phyloP scores from a whole-genome alignment of 2,888 invertebrate genomes.

The Conomelus anceps region DNA sequence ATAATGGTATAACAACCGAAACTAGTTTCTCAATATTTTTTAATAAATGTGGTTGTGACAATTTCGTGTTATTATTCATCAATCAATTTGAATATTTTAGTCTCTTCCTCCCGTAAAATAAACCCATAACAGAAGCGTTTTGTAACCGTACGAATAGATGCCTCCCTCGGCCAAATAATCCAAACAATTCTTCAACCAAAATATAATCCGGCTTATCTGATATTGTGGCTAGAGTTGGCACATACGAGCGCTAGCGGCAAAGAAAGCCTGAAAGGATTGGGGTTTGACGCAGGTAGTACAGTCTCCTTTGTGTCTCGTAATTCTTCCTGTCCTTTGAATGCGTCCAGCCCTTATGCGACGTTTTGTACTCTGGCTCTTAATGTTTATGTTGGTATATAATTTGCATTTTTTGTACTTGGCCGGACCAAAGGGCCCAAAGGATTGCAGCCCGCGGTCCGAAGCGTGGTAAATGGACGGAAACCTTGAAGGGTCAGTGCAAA shows the following conservation, averaged over 20 bases:
- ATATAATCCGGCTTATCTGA: background rate
- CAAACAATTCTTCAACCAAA: background rate
- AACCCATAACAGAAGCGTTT: background rate
- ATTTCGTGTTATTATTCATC: no score
- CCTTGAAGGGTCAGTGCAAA: constrained; percentile 1
- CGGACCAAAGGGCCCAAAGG: background rate
- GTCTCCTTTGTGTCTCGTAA: background rate
- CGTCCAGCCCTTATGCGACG: constrained; percentile 13
- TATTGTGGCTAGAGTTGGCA: background rate
- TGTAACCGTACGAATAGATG: background rate
- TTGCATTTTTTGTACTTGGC: constrained; percentile 30
- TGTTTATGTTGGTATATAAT: constrained; percentile 34
- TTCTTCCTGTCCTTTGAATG: background rate
- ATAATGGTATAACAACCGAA: no score
- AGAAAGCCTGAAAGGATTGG: background rate
- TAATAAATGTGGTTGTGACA: no score
- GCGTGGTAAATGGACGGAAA: background rate
- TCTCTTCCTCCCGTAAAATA: background rate
- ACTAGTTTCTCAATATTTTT: no score
- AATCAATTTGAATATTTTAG: no score
- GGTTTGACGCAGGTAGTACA: background rate
- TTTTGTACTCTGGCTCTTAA: constrained; percentile 30
- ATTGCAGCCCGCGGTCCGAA: background rate
- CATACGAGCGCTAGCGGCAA: background rate
- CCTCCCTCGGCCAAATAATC: background rate